A percentile compares a stretch with the other conserved stretches of the same genome.
These are phyloP conservation scores for Pseudomyrmex gracilis DNA, from an alignment of 1,140 invertebrate species.

Conservation along the genomic window DNA sequence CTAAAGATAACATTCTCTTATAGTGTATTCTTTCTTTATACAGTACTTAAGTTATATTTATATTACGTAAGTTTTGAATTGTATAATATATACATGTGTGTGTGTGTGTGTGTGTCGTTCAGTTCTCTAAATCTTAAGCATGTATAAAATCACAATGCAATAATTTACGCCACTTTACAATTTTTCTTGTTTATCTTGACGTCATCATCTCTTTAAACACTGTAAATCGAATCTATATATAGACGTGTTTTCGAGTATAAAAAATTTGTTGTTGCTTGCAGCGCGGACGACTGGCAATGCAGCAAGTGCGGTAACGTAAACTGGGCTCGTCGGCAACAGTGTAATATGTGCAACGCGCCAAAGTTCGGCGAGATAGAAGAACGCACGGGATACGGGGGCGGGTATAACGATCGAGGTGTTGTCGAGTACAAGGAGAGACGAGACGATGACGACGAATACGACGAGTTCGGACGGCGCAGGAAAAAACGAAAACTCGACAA, in stretches of 20 bases:
- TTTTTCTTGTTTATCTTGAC: conserved; percentile 26
- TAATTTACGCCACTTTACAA: conserved; percentile 3
- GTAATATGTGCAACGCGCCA: conserved; percentile 99
- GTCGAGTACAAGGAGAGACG: conserved; percentile 96
- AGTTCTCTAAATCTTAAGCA: neutral
- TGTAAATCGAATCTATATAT: neutral
- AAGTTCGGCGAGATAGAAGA: conserved; percentile 97
- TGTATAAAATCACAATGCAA: conserved; percentile 8
- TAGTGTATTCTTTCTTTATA: too few species aligned
- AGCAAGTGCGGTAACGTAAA: conserved; percentile 99
- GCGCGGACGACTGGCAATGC: conserved; percentile 99
- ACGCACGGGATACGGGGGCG: conserved; percentile 93
- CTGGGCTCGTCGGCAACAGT: conserved; percentile 98
- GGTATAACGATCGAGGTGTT: conserved; percentile 96
- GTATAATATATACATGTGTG: neutral
- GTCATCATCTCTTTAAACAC: neutral
- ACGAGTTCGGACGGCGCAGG: conserved; percentile 97
- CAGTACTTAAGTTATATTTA: too few species aligned
- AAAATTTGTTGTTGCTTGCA: conserved; percentile 86
- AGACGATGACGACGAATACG: conserved; percentile 96
- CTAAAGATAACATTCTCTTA: neutral
- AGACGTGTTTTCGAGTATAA: neutral
- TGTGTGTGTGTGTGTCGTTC: too few species aligned
- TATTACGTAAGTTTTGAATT: too few species aligned
- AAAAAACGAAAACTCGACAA: conserved; percentile 89